Evolutionary conservation across 2,888 invertebrate species (phyloP), one percentile per base, ranked within the genome.

Genomic region (Melitaea athalia): DNA sequence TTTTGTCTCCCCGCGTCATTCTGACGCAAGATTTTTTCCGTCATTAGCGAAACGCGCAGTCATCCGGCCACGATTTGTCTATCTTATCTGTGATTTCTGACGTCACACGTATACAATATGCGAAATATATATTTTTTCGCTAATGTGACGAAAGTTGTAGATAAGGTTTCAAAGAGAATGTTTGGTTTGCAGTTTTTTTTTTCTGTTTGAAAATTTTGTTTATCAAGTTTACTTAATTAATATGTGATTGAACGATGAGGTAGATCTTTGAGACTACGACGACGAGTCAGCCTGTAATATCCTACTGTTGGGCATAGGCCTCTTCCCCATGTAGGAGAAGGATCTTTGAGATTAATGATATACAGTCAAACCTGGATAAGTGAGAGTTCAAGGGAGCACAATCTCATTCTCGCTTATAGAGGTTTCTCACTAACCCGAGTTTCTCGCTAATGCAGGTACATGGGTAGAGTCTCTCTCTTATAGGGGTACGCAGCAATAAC

Each of bases 21-120:
- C 86, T 84, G 85, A 85, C 85, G 83, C 78, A 78, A 84, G 85
- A 87, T 85, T 86, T 86, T 38, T 89, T 88, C 84, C 89, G 89
- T 92, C 92, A 92, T 92, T 92, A 92, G 85, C 80, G 81, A 73
- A 78, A 68, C 82, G 92, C 91, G 75, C 72, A 82, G 91, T 92
- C 92, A 92, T 83, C 75, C 79, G 72, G 79, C 76, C 88, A 86
- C 91, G 92, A 92, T 92, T 91, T 91, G 91, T 92, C 92, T 91
- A 80, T 85, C 89, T 88, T 91, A 91, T 92, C 91, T 87, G 88
- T 69, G 67, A 65, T 74, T 82, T 83, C 82, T 74, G 84, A 86
- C 82, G 85, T 84, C 85, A 83, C 86, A 84, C 86, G 85, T 87
- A 81, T 82, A 91, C 89, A 91, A 90, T 90, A 89, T 90, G 89